These are phyloP conservation scores for Poeciliopsis paucimaculata DNA, from an alignment of 2,797 vertebrate species.

Conservation along the genomic window DNA sequence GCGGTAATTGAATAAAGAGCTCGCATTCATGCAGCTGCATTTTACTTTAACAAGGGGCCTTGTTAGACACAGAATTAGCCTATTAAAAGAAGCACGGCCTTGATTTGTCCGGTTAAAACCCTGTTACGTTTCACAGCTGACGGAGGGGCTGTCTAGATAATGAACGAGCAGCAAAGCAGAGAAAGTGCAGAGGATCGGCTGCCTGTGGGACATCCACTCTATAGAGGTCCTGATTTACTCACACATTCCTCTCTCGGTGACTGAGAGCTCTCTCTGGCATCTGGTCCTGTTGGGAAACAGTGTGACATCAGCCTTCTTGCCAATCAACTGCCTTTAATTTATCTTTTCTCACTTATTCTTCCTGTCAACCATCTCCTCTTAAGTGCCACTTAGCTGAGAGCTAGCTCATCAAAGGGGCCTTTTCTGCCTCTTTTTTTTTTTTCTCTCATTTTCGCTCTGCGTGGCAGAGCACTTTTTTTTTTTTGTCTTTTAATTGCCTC, in stretches of 20 bases:
- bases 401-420: constrained; percentile 70
- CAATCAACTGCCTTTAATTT: constrained; percentile 78
- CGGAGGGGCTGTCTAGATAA: constrained; percentile 64
- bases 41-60: constrained; percentile 60
- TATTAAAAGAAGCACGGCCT: constrained; percentile 63
- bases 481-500: constrained; percentile 80
- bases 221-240: constrained; percentile 78
- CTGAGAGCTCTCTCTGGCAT: constrained; percentile 72
- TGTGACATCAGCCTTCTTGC: constrained; percentile 75
- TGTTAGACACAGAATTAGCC: constrained; percentile 68
- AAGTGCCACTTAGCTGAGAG: constrained; percentile 76
- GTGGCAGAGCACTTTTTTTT: constrained; percentile 64
- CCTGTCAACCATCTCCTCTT: constrained; percentile 68
- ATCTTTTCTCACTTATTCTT: constrained; percentile 65
- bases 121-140: constrained; percentile 66
- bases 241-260: constrained; percentile 78
- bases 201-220: constrained; percentile 73
- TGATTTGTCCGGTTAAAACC: constrained; percentile 69
- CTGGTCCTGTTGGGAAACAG: constrained; percentile 81
- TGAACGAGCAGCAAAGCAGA: constrained; percentile 57
- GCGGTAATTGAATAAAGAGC: constrained; percentile 66
- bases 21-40: constrained; percentile 47
- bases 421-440: constrained; percentile 55
- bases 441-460: constrained; percentile 67
- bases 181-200: constrained; percentile 57